Evolutionary conservation across 2,113 vertebrate genomes (phyloP).

Genomic region (Gymnorhina tibicen): DNA sequence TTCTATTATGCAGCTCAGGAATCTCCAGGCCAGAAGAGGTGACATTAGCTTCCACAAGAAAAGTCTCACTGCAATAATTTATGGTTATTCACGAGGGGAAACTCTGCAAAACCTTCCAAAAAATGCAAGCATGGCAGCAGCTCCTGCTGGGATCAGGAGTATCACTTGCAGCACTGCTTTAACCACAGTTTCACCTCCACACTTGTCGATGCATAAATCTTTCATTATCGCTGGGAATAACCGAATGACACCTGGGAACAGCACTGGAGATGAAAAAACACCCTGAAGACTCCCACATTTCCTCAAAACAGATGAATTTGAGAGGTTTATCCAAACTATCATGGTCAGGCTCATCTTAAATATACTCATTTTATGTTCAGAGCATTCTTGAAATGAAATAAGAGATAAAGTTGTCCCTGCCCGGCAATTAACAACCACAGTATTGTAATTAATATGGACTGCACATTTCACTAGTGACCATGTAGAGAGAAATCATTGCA

Average conservation of each 20-base stretch:
- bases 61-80: conserved; percentile 60
- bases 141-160: conserved; percentile 74
- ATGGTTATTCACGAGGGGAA: conserved; percentile 57
- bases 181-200: conserved; percentile 70
- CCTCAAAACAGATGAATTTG: conserved; percentile 7
- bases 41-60: conserved; percentile 28
- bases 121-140: conserved; percentile 43
- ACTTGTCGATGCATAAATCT: conserved; percentile 76
- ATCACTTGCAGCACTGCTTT: conserved; percentile 68
- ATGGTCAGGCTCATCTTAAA: neutral
- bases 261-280: neutral
- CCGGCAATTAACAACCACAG: neutral
- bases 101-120: conserved; percentile 16
- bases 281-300: neutral
- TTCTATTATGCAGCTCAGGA: conserved; percentile 2
- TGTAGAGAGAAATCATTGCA: neutral
- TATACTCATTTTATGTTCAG: neutral
- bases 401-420: neutral
- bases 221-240: conserved; percentile 65
- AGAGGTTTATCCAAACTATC: neutral
- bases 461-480: neutral
- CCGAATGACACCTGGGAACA: conserved; percentile 56
- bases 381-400: neutral
- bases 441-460: neutral
- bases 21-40: conserved; percentile 44